A percentile compares a stretch with the other conserved stretches of the same genome.
These are phyloP conservation scores for Falco berigora DNA, from an alignment of 2,797 vertebrate genomes.

Conservation along the genomic window DNA sequence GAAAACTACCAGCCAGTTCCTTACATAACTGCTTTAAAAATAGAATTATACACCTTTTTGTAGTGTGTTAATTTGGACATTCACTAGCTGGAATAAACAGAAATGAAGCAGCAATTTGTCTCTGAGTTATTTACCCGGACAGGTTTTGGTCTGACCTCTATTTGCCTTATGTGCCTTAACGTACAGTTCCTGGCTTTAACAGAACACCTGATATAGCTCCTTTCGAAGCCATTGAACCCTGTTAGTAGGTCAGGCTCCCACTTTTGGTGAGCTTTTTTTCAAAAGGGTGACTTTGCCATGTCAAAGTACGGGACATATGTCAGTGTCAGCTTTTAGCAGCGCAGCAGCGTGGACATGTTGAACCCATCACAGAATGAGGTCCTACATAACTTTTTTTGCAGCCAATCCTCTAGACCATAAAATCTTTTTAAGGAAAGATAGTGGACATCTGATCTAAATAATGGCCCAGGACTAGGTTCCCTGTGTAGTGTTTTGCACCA, in stretches of 20 bases:
- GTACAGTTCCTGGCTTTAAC: background rate
- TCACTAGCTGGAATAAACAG: slow-evolving; percentile 5
- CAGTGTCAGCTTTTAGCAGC: background rate
- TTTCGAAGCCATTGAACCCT: background rate
- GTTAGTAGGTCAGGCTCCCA: background rate
- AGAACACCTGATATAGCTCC: background rate
- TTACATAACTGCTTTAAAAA: slow-evolving; percentile 4
- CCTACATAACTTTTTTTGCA: background rate
- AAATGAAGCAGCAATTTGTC: slow-evolving; percentile 22
- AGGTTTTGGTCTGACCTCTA: background rate
- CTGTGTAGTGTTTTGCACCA: background rate
- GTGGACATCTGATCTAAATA: background rate
- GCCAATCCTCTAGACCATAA: background rate
- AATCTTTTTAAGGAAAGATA: background rate
- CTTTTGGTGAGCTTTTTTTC: background rate
- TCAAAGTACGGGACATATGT: background rate
- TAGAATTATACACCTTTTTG: background rate
- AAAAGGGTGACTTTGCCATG: background rate
- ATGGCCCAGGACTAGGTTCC: background rate
- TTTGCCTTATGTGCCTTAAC: background rate
- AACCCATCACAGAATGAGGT: background rate
- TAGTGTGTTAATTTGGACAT: slow-evolving; percentile 35
- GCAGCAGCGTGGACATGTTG: background rate
- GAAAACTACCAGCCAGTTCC: background rate
- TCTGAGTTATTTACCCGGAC: background rate